Evolutionary conservation across 37 sponge, comb jelly and placozoan genomes (phyloP).

Genomic region (Bolinopsis microptera): DNA sequence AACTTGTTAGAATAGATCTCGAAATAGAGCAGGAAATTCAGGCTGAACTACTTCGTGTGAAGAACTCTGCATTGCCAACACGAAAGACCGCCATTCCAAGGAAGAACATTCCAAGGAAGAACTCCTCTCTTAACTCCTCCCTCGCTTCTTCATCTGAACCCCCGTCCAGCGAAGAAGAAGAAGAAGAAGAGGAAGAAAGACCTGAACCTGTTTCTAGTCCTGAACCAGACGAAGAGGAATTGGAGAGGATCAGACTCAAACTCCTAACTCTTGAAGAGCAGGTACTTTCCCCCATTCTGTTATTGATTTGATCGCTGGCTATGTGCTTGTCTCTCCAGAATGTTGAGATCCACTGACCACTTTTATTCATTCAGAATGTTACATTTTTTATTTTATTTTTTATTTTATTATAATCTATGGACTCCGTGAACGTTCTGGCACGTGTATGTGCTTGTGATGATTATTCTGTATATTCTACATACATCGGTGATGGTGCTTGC

Average conservation of each 20-base stretch:
- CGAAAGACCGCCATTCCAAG: neutral
- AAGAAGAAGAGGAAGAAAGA: constrained; percentile 22
- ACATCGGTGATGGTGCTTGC: too few relatives aligned
- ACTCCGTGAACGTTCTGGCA: too few relatives aligned
- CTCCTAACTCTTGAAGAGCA: constrained; percentile 47
- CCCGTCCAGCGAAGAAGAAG: constrained; percentile 1
- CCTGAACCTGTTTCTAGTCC: neutral
- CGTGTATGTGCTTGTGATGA: too few relatives aligned
- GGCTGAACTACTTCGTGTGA: neutral
- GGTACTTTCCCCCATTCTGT: neutral
- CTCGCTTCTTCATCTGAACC: constrained; percentile 35
- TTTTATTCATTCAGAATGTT: too few relatives aligned
- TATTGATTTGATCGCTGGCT: too few relatives aligned
- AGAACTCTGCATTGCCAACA: neutral
- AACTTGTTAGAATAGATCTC: constrained; percentile 43
- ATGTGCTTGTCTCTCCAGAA: too few relatives aligned
- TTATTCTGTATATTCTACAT: too few relatives aligned
- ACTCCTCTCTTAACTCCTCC: constrained; percentile 38
- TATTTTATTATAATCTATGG: too few relatives aligned
- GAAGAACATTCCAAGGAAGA: neutral
- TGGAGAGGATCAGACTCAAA: constrained; percentile 57
- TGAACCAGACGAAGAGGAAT: constrained; percentile 45
- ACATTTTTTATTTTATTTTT: too few relatives aligned
- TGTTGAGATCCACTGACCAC: too few relatives aligned
- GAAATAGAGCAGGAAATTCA: constrained; percentile 61